A percentile compares a stretch with the other conserved stretches of the same genome.
These are phyloP conservation scores for Caenorhabditis becei DNA, from an alignment of 2,888 invertebrate species.

Conservation along the genomic window DNA sequence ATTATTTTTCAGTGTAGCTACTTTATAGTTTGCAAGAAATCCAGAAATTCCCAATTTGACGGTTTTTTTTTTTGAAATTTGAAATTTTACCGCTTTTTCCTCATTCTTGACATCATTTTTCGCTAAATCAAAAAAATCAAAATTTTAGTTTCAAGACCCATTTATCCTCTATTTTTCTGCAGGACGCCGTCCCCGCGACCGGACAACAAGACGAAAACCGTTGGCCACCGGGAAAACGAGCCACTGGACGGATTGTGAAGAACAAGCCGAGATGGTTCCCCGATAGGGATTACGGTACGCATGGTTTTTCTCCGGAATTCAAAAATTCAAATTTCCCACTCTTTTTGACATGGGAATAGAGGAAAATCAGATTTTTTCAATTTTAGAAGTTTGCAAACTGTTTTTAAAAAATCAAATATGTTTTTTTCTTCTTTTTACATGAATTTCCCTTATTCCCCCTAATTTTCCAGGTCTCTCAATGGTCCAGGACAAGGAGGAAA, in stretches of 20 bases:
- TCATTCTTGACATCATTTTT: too few species aligned
- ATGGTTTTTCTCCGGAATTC: not conserved
- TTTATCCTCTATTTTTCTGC: not conserved
- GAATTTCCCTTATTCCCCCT: not conserved
- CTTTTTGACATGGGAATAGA: too few species aligned
- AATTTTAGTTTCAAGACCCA: too few species aligned
- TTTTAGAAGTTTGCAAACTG: too few species aligned
- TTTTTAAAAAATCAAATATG: not conserved
- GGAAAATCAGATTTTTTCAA: too few species aligned
- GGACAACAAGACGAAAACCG: constrained; percentile 14
- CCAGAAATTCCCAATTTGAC: too few species aligned
- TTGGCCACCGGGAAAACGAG: constrained; percentile 31
- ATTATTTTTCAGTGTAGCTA: too few species aligned
- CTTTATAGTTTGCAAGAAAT: too few species aligned
- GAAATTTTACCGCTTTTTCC: too few species aligned
- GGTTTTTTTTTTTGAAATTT: too few species aligned
- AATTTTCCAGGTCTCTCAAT: constrained; percentile 65
- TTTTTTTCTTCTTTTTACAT: not conserved
- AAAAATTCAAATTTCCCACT: not conserved
- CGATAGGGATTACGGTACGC: constrained; percentile 52
- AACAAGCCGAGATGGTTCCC: constrained; percentile 70
- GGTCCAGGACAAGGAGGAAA: constrained; percentile 49
- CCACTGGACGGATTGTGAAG: constrained; percentile 68
- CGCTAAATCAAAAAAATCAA: too few species aligned
- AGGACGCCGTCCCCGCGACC: constrained; percentile 13